Percentiles rank a stretch among this genome's conserved stretches.
Evolutionary conservation across 2,797 vertebrate genomes (phyloP).

Genomic region (Halcyon leucocephala): DNA sequence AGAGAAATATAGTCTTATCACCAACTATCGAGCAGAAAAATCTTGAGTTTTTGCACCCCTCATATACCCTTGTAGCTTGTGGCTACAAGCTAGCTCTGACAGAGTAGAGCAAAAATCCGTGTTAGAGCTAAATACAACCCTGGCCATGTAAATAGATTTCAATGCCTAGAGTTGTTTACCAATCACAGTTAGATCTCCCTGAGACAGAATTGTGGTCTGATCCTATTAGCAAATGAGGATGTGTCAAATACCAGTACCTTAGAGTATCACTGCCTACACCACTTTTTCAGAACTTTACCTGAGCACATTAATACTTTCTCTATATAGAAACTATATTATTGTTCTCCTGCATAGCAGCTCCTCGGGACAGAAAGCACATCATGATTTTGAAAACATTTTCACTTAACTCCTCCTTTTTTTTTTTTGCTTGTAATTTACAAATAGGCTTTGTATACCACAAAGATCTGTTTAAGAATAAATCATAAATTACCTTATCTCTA

Average conservation of each 20-base stretch:
- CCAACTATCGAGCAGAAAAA: neutral
- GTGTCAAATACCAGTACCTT: neutral
- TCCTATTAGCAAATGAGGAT: neutral
- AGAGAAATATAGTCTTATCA: neutral
- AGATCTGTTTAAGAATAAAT: constrained; percentile 16
- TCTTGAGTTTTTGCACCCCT: neutral
- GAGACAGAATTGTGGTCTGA: neutral
- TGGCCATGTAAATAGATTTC: neutral
- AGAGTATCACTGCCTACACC: neutral
- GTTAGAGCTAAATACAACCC: neutral
- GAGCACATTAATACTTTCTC: neutral
- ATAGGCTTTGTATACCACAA: neutral
- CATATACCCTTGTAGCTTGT: neutral
- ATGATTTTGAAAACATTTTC: neutral
- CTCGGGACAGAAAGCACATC: neutral
- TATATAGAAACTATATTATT: neutral
- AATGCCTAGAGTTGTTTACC: neutral
- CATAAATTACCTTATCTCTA: constrained; percentile 75
- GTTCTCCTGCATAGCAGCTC: neutral
- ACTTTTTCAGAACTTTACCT: neutral
- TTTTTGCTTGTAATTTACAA: neutral
- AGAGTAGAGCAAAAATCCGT: neutral
- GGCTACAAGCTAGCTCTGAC: neutral
- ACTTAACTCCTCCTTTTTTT: neutral
- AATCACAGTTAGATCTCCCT: neutral